Percentiles rank a stretch among this genome's conserved stretches.
These are phyloP conservation scores for Parnassius smintheus DNA, from an alignment of 2,888 invertebrate genomes.

Conservation along the genomic window DNA sequence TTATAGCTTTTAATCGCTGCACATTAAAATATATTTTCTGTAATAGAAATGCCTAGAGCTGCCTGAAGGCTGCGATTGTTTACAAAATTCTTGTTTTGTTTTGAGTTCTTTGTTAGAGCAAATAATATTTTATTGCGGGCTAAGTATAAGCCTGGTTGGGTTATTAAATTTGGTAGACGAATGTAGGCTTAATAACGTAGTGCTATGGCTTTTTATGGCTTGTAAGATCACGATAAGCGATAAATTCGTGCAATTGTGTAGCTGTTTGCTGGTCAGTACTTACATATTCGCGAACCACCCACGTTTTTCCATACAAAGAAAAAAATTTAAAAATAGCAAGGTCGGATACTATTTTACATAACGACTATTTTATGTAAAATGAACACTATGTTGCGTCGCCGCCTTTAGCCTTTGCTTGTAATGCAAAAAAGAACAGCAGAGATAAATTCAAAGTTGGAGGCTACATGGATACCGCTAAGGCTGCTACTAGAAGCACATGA, in stretches of 20 bases:
- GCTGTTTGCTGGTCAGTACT: constrained; percentile 20
- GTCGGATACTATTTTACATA: too few species aligned
- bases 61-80: constrained; percentile 30
- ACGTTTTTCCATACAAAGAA: neutral
- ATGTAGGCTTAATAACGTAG: constrained; percentile 3
- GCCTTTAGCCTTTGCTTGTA: too few species aligned
- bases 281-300: constrained; percentile 17
- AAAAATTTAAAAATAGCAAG: neutral
- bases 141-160: neutral
- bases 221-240: constrained; percentile 20
- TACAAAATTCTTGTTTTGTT: constrained; percentile 31
- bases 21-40: neutral
- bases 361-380: too few species aligned
- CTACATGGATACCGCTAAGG: too few species aligned
- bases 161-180: constrained; percentile 6
- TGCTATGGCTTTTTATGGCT: constrained; percentile 10
- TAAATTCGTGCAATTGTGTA: constrained; percentile 22
- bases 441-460: too few species aligned
- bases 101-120: constrained; percentile 29
- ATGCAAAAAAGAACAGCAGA: too few species aligned
- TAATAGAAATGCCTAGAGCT: constrained; percentile 18
- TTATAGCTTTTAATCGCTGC: too few species aligned
- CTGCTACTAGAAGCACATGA: too few species aligned
- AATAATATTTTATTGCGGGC: constrained; percentile 23
- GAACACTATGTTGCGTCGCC: too few species aligned